phyloP scores from a whole-genome alignment of 2,113 vertebrate species.

The Perognathus longimembris region DNA sequence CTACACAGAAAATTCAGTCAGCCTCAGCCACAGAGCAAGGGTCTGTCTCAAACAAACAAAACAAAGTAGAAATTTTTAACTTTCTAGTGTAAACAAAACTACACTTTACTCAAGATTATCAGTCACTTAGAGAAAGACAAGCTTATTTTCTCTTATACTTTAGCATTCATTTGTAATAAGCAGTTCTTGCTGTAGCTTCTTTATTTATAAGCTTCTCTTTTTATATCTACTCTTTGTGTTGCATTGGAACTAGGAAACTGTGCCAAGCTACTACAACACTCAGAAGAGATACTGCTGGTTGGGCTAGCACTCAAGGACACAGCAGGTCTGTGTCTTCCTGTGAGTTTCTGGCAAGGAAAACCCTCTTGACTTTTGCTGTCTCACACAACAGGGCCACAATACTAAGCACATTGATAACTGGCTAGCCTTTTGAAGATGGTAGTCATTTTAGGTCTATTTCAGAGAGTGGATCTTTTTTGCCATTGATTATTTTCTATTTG shows the following conservation, averaged over 20 bases:
- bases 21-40: neutral
- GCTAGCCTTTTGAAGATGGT: neutral
- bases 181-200: neutral
- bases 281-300: neutral
- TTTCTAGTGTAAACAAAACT: neutral
- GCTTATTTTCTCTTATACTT: conserved; percentile 27
- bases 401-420: neutral
- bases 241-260: neutral
- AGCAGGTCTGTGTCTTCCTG: neutral
- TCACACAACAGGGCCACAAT: neutral
- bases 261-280: neutral
- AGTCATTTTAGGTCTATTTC: conserved; percentile 28
- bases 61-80: conserved; percentile 9
- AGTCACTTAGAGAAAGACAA: neutral
- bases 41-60: neutral
- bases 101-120: neutral
- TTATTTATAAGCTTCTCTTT: conserved; percentile 1
- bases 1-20: neutral
- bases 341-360: conserved; percentile 30
- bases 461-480: neutral
- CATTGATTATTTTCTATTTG: conserved; percentile 5
- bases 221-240: conserved; percentile 3
- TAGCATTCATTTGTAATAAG: neutral
- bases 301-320: neutral
- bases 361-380: neutral